phyloP scores from a whole-genome alignment of 2,797 vertebrate genomes.

The Gobionotothen gibberifrons region DNA sequence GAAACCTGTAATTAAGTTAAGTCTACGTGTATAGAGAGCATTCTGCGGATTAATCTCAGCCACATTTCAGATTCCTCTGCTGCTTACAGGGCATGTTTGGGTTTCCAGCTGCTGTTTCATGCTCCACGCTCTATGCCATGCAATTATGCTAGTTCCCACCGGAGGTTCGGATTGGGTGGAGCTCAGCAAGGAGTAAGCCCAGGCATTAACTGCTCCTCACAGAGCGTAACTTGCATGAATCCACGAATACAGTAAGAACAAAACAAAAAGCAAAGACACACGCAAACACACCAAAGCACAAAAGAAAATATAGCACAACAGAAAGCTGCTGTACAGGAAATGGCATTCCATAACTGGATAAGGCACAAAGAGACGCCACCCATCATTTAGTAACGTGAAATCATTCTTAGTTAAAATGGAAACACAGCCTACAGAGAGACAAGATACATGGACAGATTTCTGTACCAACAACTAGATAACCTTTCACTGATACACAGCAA shows the following conservation, averaged over 20 bases:
- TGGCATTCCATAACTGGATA: slow-evolving; percentile 43
- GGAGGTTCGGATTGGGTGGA: slow-evolving; percentile 74
- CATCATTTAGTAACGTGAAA: slow-evolving; percentile 35
- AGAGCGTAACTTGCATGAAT: slow-evolving; percentile 58
- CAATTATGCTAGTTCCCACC: slow-evolving; percentile 77
- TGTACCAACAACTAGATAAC: neutral
- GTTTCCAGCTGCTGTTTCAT: slow-evolving; percentile 78
- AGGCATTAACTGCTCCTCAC: slow-evolving; percentile 69
- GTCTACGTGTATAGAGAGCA: slow-evolving; percentile 30
- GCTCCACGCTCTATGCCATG: slow-evolving; percentile 69
- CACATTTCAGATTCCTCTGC: slow-evolving; percentile 58
- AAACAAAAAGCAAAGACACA: slow-evolving; percentile 41
- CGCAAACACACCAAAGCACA: slow-evolving; percentile 42
- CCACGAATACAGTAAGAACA: slow-evolving; percentile 56
- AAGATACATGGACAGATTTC: neutral
- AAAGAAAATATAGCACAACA: slow-evolving; percentile 54
- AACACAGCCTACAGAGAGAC: neutral
- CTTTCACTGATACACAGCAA: slow-evolving; percentile 26
- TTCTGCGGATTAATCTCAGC: slow-evolving; percentile 56
- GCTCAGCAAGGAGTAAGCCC: slow-evolving; percentile 67
- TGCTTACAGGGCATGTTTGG: slow-evolving; percentile 48
- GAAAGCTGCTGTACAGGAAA: slow-evolving; percentile 55
- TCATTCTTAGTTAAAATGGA: slow-evolving; percentile 11
- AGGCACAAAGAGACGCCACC: slow-evolving; percentile 49
- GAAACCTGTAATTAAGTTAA: slow-evolving; percentile 54